These are phyloP conservation scores for Colletes latitarsis DNA, from an alignment of 1,140 invertebrate genomes.

Conservation along the genomic window DNA sequence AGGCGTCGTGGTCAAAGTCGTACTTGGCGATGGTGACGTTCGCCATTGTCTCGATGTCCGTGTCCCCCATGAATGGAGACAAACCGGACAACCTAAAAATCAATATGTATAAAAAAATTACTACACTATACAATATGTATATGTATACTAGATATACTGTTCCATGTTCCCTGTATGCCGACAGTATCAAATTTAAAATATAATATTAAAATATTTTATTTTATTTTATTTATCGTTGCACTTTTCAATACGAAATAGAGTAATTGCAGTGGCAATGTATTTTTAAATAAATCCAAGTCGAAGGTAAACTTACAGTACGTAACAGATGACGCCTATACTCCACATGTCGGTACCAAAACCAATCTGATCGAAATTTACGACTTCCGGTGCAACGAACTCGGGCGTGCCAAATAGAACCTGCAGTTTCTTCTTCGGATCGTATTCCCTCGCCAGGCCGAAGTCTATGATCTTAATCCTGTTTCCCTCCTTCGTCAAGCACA, in stretches of 20 bases:
- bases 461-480: slow-evolving; percentile 99
- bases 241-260: not conserved
- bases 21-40: slow-evolving; percentile 97
- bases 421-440: slow-evolving; percentile 95
- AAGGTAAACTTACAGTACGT: slow-evolving; percentile 94
- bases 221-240: no score
- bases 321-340: slow-evolving; percentile 98
- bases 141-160: no score
- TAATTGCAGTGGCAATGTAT: not conserved
- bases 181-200: no score
- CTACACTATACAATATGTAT: no score
- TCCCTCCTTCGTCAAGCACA: slow-evolving; percentile 96
- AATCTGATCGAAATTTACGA: slow-evolving; percentile 98
- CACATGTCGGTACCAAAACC: slow-evolving; percentile 98
- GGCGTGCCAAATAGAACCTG: slow-evolving; percentile 98
- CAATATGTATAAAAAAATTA: not conserved
- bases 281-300: not conserved
- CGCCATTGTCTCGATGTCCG: slow-evolving; percentile 97
- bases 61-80: slow-evolving; percentile 99
- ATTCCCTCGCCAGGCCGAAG: slow-evolving; percentile 96
- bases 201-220: no score
- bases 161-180: no score
- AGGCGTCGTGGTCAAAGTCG: slow-evolving; percentile 97
- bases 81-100: slow-evolving; percentile 93
- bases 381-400: slow-evolving; percentile 99